Percentiles rank a stretch among this genome's conserved stretches.
phyloP scores from a whole-genome alignment of 2,888 invertebrate species.

The Meiosimyza platycephala region DNA sequence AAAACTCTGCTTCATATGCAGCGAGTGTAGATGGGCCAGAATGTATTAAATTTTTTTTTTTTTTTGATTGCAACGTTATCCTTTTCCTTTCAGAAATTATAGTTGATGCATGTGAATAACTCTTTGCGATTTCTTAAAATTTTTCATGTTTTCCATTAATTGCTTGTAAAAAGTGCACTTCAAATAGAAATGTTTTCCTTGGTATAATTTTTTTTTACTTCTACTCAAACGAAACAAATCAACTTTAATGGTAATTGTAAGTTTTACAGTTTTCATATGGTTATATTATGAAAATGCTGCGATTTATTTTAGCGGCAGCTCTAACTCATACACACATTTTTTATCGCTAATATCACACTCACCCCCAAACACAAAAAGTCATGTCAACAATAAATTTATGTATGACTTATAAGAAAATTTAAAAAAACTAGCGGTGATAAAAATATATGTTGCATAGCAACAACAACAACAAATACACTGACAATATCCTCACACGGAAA shows the following conservation, averaged over 20 bases:
- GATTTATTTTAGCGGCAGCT: background rate
- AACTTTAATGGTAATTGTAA: background rate
- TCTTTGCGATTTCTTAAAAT: no score
- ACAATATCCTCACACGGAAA: background rate
- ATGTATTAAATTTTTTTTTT: no score
- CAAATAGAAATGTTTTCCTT: no score
- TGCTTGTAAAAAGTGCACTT: no score
- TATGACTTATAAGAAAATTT: constrained; percentile 26
- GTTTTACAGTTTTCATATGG: constrained; percentile 2
- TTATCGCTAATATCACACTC: background rate
- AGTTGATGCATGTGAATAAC: no score
- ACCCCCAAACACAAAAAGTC: background rate
- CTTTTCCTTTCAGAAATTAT: no score
- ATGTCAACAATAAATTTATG: background rate
- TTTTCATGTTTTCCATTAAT: no score
- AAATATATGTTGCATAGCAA: background rate
- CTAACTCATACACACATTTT: background rate
- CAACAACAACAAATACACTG: background rate
- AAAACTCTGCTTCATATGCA: no score
- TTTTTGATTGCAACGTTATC: no score
- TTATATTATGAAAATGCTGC: constrained; percentile 11
- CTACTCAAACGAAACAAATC: no score
- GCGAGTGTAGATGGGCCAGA: no score
- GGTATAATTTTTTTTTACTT: no score
- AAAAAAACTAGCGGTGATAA: background rate